Evolutionary conservation across 2,113 vertebrate genomes (phyloP), one percentile per base, ranked within the genome.

Genomic region (Bos indicus): DNA sequence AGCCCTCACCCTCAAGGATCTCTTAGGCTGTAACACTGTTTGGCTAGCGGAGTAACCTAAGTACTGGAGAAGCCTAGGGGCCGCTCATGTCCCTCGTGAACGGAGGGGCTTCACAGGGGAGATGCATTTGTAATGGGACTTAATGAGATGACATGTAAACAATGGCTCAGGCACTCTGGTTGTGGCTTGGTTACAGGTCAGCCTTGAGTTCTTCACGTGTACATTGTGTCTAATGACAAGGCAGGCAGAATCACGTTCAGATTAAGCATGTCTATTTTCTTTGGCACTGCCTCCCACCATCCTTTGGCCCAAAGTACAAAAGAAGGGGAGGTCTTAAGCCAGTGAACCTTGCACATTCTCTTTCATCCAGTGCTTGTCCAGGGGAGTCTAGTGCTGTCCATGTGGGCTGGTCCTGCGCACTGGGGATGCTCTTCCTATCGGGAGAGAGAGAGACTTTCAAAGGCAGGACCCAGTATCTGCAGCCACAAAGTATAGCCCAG

Each of bases 21-120:
- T 19, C 51, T 71, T 15, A 8, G 30, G 62, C 62, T 30, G n/a
- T 33, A 26, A 23, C 3, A 1, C 15, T 25, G 6, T 30, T 11
- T 36, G 52, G 4, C 36, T 81, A 1, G 7, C 56, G 1, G 2
- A 28, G 19, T 26, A n/a, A 51, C 36, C 30, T 26, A 59, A 26
- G n/a, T 9, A 74, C 25, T 77, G 59, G 52, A 87, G 81, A 52
- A 43, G 46, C 33, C 52, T 8, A 3, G 12, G 21, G 26, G 5
- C 26, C 6, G 10, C 36, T 46, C 30, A 1, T 7, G 25, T 48
- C 26, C 16, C 13, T 60, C 0, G 1, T 7, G 60, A 60, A 10
- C 7, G 14, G 56, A 7, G 23, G 4, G 59, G 11, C 43, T 56
- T 71, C 64, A 6, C 40, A 21, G 59, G 7, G 33, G 36, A 43